phyloP scores from a whole-genome alignment of 2,113 vertebrate species.

The Pheucticus melanocephalus region DNA sequence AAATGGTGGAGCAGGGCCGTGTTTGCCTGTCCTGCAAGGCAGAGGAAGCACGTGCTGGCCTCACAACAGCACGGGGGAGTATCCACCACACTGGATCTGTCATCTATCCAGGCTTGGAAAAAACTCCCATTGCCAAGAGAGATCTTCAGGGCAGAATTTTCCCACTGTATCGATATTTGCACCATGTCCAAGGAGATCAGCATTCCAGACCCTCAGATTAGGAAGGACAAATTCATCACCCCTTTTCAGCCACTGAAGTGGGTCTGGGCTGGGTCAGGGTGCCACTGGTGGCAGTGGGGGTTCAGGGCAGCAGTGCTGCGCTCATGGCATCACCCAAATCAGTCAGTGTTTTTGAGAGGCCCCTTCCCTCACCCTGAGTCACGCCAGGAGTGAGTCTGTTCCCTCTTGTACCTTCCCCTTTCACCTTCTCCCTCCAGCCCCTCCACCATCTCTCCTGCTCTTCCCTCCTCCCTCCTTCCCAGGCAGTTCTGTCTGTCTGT shows the following conservation, averaged over 20 bases:
- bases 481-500: background rate
- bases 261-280: accelerated
- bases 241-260: background rate
- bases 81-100: background rate
- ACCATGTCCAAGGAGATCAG: background rate
- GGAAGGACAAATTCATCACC: background rate
- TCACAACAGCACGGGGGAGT: accelerated
- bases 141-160: background rate
- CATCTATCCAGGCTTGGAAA: background rate
- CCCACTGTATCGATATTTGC: accelerated
- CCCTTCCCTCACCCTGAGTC: too few relatives aligned
- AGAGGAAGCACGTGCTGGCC: background rate
- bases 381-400: background rate
- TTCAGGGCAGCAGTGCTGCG: background rate
- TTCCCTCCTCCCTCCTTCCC: background rate
- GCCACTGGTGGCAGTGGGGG: background rate
- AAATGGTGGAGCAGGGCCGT: background rate
- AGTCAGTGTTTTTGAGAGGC: accelerated
- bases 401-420: background rate
- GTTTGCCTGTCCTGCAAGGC: accelerated
- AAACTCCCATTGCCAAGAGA: background rate
- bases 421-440: background rate
- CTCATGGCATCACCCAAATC: background rate
- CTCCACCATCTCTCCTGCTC: background rate
- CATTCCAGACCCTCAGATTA: background rate